A percentile compares a stretch with the other conserved stretches of the same genome.
Evolutionary conservation across 1,140 invertebrate genomes (phyloP).

Genomic region (Limonius californicus): DNA sequence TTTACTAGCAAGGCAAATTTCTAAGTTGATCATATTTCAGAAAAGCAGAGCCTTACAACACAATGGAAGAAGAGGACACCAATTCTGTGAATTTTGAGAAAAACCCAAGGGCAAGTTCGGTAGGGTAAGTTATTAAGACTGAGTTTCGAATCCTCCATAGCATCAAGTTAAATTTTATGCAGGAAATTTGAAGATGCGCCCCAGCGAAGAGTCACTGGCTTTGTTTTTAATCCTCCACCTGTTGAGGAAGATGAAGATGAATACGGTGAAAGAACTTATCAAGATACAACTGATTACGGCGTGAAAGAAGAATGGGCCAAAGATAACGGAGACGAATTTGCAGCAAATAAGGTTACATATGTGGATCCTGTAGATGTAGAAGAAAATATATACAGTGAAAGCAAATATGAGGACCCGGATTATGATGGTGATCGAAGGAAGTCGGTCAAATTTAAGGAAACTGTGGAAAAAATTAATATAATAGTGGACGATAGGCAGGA

Average conservation of each 20-base stretch:
- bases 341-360: too few species aligned
- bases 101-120: background rate
- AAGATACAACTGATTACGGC: too few species aligned
- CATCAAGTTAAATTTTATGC: too few species aligned
- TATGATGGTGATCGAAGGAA: conserved; percentile 29
- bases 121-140: too few species aligned
- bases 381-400: too few species aligned
- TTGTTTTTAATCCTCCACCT: conserved; percentile 4
- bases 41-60: background rate
- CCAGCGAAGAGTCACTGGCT: background rate
- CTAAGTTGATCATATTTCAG: conserved; percentile 2
- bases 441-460: conserved; percentile 40
- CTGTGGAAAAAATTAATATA: conserved; percentile 40
- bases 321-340: too few species aligned
- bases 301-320: background rate
- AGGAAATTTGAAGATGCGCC: background rate
- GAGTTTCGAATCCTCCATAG: too few species aligned
- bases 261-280: background rate
- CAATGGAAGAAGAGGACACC: conserved; percentile 4
- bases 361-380: too few species aligned
- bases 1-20: too few species aligned
- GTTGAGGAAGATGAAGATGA: background rate
- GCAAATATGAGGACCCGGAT: too few species aligned
- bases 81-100: background rate
- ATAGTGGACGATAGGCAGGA: conserved; percentile 34